Conservation (phyloP, 2,888 invertebrate genomes). For the Cephus nigrinus region DNA sequence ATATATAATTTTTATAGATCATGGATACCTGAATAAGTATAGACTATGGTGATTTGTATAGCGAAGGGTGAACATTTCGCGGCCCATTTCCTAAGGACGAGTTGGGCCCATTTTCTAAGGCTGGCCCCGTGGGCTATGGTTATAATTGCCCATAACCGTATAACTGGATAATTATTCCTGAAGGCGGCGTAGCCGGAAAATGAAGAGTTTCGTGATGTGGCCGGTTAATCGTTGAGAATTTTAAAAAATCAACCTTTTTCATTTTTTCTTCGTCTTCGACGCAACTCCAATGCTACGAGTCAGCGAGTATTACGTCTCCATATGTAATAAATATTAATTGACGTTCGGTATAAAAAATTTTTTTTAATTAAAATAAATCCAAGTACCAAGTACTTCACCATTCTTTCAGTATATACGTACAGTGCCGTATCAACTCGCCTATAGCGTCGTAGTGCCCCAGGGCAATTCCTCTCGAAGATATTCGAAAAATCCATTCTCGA, state of each 20-base stretch:
- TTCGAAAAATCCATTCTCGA: not conserved
- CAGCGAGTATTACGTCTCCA: not conserved
- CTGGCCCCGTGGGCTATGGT: conserved; percentile 33
- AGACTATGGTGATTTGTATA: conserved; percentile 61
- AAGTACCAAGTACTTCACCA: not conserved
- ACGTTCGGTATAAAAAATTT: not conserved
- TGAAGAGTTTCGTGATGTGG: not conserved
- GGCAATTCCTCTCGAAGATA: not conserved
- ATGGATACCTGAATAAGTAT: conserved; percentile 48
- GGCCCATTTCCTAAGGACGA: conserved; percentile 17
- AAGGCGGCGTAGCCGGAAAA: conserved; percentile 15
- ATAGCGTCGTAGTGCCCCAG: not conserved
- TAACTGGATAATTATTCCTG: conserved; percentile 56
- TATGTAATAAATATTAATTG: not conserved
- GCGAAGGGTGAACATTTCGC: conserved; percentile 24
- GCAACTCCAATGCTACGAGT: not conserved
- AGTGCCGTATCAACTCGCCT: not conserved
- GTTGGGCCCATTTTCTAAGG: conserved; percentile 15
- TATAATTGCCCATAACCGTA: conserved; percentile 44
- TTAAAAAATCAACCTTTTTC: not conserved
- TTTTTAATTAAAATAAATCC: not conserved
- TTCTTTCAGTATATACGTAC: not conserved
- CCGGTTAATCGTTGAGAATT: not conserved
- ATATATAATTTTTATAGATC: conserved; percentile 47
- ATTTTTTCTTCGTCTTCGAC: not conserved